Evolutionary conservation across 2,113 vertebrate genomes (phyloP).

Genomic region (Australoheros scitulus): DNA sequence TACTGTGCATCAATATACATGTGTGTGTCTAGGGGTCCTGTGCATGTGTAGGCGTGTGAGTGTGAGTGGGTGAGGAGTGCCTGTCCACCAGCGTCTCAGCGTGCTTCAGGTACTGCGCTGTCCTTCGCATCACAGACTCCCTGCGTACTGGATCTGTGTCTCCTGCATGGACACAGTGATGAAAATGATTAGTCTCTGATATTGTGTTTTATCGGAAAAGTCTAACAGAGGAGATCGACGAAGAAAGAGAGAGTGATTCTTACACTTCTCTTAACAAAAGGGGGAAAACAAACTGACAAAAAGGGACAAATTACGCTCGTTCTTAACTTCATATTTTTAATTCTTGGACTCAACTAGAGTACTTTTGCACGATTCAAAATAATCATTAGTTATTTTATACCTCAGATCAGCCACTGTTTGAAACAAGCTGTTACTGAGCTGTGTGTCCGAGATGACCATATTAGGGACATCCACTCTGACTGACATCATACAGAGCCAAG

Average conservation of each 20-base stretch:
- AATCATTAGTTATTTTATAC: neutral
- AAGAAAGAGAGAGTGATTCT: too few species aligned
- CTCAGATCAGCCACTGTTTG: neutral
- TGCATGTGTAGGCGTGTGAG: constrained; percentile 10
- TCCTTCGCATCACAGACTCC: constrained; percentile 85
- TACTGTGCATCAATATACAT: neutral
- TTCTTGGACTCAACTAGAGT: neutral
- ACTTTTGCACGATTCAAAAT: neutral
- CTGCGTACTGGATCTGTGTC: constrained; percentile 81
- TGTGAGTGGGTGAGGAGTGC: constrained; percentile 66
- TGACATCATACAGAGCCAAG: neutral
- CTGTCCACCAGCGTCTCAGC: constrained; percentile 82
- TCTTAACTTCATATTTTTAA: neutral
- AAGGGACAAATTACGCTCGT: neutral
- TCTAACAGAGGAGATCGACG: neutral
- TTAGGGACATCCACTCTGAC: neutral
- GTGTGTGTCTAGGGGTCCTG: constrained; percentile 16
- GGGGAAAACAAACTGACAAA: neutral
- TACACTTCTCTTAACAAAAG: neutral
- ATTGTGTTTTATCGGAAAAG: neutral
- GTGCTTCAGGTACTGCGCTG: constrained; percentile 85
- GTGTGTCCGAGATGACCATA: neutral
- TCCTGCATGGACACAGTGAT: constrained; percentile 65
- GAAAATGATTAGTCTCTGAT: neutral
- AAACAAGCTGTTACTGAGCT: neutral